Conservation (phyloP, 2,888 invertebrate genomes). For the Oscheius sp. region DNA sequence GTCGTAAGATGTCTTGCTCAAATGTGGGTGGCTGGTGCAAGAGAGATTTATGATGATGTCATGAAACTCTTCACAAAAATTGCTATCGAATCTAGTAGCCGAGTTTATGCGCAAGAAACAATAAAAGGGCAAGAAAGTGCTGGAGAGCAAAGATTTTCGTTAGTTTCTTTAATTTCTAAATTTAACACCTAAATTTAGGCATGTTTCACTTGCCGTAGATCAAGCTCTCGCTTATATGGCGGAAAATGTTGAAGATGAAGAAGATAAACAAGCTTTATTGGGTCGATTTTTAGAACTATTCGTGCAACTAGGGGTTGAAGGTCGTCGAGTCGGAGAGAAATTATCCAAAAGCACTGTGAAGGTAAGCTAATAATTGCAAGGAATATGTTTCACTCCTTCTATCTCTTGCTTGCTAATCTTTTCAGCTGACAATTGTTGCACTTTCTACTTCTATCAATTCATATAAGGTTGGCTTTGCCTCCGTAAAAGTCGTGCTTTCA, state of each 20-base stretch:
- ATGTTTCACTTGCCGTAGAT: slow-evolving; percentile 92
- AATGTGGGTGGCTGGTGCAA: slow-evolving; percentile 86
- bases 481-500: too few species aligned
- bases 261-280: slow-evolving; percentile 70
- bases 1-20: slow-evolving; percentile 97
- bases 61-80: slow-evolving; percentile 98
- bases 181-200: slow-evolving; percentile 71
- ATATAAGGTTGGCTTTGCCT: slow-evolving; percentile 40
- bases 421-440: slow-evolving; percentile 55
- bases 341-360: slow-evolving; percentile 78
- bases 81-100: slow-evolving; percentile 81
- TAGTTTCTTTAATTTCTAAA: slow-evolving; percentile 9
- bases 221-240: slow-evolving; percentile 96
- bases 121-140: too few species aligned
- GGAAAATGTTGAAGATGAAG: slow-evolving; percentile 87
- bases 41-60: slow-evolving; percentile 85
- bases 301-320: slow-evolving; percentile 95
- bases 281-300: slow-evolving; percentile 87
- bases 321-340: slow-evolving; percentile 92
- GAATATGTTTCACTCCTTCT: not conserved
- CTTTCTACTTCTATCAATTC: slow-evolving; percentile 52
- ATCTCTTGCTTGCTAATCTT: slow-evolving; percentile 15
- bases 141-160: slow-evolving; percentile 61
- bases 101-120: slow-evolving; percentile 61
- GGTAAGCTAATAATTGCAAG: slow-evolving; percentile 70